These are phyloP conservation scores for Thera obeliscata DNA, from an alignment of 2,888 invertebrate genomes.

Conservation along the genomic window DNA sequence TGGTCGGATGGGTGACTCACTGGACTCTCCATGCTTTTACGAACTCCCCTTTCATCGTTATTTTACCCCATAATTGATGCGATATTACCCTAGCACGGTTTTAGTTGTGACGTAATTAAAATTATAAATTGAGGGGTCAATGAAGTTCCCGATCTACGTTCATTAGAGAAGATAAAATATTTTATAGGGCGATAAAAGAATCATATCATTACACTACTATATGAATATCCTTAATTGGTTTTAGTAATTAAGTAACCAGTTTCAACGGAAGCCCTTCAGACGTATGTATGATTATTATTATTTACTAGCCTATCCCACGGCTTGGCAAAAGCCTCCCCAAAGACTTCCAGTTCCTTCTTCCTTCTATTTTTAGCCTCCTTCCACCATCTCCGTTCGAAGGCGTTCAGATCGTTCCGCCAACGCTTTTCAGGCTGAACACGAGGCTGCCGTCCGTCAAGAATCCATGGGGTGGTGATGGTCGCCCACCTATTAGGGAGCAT, in stretches of 20 bases:
- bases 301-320: too few species aligned
- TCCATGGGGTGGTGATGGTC: too few species aligned
- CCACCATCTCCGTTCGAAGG: too few species aligned
- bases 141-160: conserved; percentile 3
- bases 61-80: conserved; percentile 74
- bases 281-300: too few species aligned
- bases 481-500: too few species aligned
- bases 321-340: too few species aligned
- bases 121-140: conserved; percentile 23
- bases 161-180: conserved; percentile 10
- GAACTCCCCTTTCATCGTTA: conserved; percentile 69
- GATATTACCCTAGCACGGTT: conserved; percentile 34
- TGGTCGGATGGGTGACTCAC: conserved; percentile 75
- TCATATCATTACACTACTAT: background rate
- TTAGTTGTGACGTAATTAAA: conserved; percentile 32
- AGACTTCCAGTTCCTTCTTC: too few species aligned
- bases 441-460: too few species aligned
- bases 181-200: conserved; percentile 8
- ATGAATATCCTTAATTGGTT: background rate
- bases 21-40: conserved; percentile 65
- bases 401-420: too few species aligned
- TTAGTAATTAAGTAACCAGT: conserved; percentile 3
- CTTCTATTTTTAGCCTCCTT: too few species aligned
- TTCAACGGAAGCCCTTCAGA: conserved; percentile 3
- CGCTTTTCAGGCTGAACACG: too few species aligned